phyloP scores from a whole-genome alignment of 2,888 invertebrate genomes.

The Margaritifera margaritifera region DNA sequence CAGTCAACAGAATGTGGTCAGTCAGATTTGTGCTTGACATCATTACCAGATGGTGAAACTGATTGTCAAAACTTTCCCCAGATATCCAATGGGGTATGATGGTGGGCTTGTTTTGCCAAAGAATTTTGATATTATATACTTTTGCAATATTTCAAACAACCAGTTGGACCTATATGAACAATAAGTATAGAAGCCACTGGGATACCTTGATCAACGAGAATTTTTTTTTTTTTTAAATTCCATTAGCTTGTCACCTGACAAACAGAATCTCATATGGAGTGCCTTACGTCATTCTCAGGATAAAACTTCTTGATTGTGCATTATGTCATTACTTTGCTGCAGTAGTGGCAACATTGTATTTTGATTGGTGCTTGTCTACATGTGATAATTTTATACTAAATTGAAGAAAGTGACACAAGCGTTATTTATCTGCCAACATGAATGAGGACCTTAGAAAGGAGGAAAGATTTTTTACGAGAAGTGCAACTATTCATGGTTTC shows the following conservation, averaged over 20 bases:
- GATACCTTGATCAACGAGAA: slow-evolving; percentile 39
- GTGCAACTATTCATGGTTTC: too few species aligned
- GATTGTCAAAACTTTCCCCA: too few species aligned
- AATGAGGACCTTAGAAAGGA: too few species aligned
- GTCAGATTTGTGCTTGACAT: slow-evolving; percentile 2
- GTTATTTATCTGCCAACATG: slow-evolving; percentile 10
- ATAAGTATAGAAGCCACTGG: slow-evolving; percentile 17
- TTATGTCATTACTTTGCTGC: slow-evolving; percentile 26
- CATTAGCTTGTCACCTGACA: slow-evolving; percentile 29
- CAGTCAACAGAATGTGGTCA: slow-evolving; percentile 41
- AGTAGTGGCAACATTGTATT: slow-evolving; percentile 31
- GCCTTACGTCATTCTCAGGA: slow-evolving; percentile 36
- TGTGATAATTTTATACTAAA: slow-evolving; percentile 38
- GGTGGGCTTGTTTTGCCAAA: too few species aligned
- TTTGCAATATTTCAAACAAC: not conserved
- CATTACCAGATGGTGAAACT: too few species aligned
- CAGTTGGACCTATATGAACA: not conserved
- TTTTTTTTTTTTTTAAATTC: slow-evolving; percentile 10
- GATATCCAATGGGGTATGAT: too few species aligned
- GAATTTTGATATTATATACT: not conserved
- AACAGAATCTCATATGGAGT: slow-evolving; percentile 22
- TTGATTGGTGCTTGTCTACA: slow-evolving; percentile 39
- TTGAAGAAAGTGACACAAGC: slow-evolving; percentile 22
- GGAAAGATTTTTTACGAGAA: too few species aligned
- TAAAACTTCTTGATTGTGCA: slow-evolving; percentile 23